Evolutionary conservation across 2,888 invertebrate genomes (phyloP), one percentile per base, ranked within the genome.

Genomic region (Orchesellides sinensis): DNA sequence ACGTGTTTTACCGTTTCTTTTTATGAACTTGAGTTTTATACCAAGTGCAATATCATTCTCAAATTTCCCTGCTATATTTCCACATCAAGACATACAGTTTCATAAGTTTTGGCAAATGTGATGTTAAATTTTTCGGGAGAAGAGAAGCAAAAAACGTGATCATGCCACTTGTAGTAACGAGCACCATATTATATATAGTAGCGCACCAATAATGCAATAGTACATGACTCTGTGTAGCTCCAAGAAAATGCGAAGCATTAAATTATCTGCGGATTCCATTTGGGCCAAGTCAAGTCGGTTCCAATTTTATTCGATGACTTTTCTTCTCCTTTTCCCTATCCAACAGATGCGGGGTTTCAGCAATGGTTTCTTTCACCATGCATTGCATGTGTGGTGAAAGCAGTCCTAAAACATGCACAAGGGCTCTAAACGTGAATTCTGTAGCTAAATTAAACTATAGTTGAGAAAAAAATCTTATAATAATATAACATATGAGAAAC

Each of bases 251-350:
- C 65, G 79, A 56, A 80, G 79, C 79, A 80, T 80, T 80, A 80
- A 80, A 80, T 80, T 80, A 80, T 80, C 79, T 80, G 79, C 56
- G 72, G 79, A 80, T 80, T 80, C 79, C 79, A 80, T 80, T 80
- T 80, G 79, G 79, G 65, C 79, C 79, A 80, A 80, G 72, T 66
- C 79, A 72, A 80, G 79, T 80, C 79, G 72, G 54, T 72, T 80
- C 79, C 79, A 80, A 80, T 80, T 80, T 80, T 80, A 80, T 72
- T 80, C 79, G 72, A 80, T 80, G 79, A 80, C 79, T 80, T 80
- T 80, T 72, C 78, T 70, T 68, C 77, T 61, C 66, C 66, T 52
- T 45, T 8, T 61, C 52, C 25, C 27, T 47, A 56, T 80, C 79
- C 79, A 80, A 80, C 79, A 80, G 79, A 80, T 80, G 79, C 79